Base-by-base conservation (phyloP, 2,797 vertebrate species). In the Crypturellus tataupa region DNA sequence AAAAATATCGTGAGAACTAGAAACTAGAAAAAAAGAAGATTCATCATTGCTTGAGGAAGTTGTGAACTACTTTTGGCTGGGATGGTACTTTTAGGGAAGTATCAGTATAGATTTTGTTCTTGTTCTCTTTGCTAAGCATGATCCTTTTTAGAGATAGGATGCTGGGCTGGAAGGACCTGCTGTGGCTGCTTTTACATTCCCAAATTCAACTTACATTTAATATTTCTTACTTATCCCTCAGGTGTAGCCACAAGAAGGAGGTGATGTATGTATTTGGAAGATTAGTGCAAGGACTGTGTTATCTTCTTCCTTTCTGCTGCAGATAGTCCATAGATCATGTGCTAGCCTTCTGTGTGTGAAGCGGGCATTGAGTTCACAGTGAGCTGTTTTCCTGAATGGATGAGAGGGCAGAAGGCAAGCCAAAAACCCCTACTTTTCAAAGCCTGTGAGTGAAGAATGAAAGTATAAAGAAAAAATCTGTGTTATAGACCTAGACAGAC, bases 351-450 rank as follows among this genome's bases (percentile, higher is more conserved):
- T 4, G 17, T 0, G 0, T 10, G 10, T n/a, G 72, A 77, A 78
- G 58, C 4, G 89, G 80, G 58, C 79, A 71, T 68, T 75, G 69
- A 80, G 60, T 80, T 37, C 58, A 51, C 12, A 16, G 63, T 49
- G 39, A 90, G 31, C n/a, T 87, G 69, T 13, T 85, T 89, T 90
- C 25, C 60, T 82, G 87, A 71, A 81, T 55, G 53, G 73, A 49
- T 85, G 63, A 85, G 70, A 73, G 75, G 63, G 46, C 83, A 94
- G 33, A 60, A 89, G 53, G 49, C 68, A 88, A 82, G 53, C 73
- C 14, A 81, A 84, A 84, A 63, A 53, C 27, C 3, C 2, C 67
- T 33, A 33, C 10, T 68, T 92, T 90, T 92, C 72, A 78, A 92
- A 85, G 53, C 49, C 44, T 67, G 10, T 89, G 70, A 70, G 60